Evolutionary conservation across 2,113 vertebrate genomes (phyloP), one percentile per base, ranked within the genome.

Genomic region (Zosterops pallidus): DNA sequence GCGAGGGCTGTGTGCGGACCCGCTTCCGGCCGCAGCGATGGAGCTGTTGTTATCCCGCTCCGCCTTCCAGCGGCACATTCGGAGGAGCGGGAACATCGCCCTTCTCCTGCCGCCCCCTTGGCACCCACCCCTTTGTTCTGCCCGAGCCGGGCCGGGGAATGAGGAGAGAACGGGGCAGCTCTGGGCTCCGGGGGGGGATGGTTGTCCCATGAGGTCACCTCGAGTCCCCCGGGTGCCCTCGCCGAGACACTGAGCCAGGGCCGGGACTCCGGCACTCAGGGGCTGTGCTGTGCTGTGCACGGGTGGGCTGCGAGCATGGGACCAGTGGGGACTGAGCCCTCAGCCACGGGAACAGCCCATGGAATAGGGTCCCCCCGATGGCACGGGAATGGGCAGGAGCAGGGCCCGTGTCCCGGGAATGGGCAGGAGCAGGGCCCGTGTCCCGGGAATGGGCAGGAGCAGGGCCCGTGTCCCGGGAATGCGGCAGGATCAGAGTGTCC

Each of bases 11-110:
- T 12, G 26, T 69, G 52, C 0, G 74, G 91, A 78, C 60, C 94
- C 56, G 93, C 79, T 94, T 93, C 94, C 86, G 86, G 96, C 83
- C 83, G 52, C 94, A 4, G 74, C 28, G 1, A 9, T 1, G 8
- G 90, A 92, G 70, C 93, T 84, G 76, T 86, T 80, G 57, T 55
- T 81, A 44, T 71, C 94, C 62, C 35, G 42, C 50, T 65, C 64
- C 67, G 87, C 76, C 57, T 47, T 21, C 69, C 77, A 64, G 93
- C n/a, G 4, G 37, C 76, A 16, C 31, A 5, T 35, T 49, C 2
- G 12, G 83, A 56, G 77, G 42, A 7, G 85, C 67, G 25, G 26
- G 10, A 52, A 4, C n/a, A 24, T 24, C 79, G 0, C 47, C 70
- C 37, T 59, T 47, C 56, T 59, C 70, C 70, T 5, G 24, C 15